phyloP scores from a whole-genome alignment of 2,797 vertebrate genomes.

The Liparis tanakae region DNA sequence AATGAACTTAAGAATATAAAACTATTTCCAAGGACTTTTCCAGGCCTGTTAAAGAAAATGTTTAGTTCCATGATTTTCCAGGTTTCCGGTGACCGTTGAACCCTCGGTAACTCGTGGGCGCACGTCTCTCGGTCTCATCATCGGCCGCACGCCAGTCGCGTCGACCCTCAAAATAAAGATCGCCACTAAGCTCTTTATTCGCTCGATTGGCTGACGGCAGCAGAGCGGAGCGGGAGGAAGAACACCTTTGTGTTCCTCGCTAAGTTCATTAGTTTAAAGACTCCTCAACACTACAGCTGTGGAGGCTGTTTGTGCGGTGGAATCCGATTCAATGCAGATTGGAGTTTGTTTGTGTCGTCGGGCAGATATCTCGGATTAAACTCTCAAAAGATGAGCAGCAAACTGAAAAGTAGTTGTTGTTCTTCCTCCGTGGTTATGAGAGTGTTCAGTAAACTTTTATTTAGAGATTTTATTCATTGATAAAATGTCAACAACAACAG shows the following conservation, averaged over 20 bases:
- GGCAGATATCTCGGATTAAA: constrained; percentile 1
- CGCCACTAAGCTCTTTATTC: neutral
- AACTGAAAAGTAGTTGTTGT: constrained; percentile 28
- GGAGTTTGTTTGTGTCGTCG: constrained; percentile 59
- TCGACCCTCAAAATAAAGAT: too few species aligned
- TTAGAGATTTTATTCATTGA: neutral
- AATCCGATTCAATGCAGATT: constrained; percentile 60
- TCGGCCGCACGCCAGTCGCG: too few species aligned
- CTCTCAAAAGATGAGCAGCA: constrained; percentile 19
- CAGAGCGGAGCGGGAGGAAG: constrained; percentile 1
- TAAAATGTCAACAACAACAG: neutral
- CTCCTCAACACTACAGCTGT: constrained; percentile 38
- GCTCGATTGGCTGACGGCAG: constrained; percentile 37
- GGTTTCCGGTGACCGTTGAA: too few species aligned
- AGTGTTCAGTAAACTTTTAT: neutral
- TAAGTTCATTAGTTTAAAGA: constrained; percentile 1
- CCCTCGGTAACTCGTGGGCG: too few species aligned
- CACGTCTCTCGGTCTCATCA: too few species aligned
- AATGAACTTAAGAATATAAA: too few species aligned
- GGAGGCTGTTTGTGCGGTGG: constrained; percentile 13
- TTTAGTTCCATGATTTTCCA: too few species aligned
- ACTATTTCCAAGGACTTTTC: too few species aligned
- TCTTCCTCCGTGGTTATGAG: neutral
- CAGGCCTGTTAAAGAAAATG: too few species aligned
- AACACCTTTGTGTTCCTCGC: neutral